Evolutionary conservation across 2,888 invertebrate genomes (phyloP).

Genomic region (Nasonovia ribisnigri): DNA sequence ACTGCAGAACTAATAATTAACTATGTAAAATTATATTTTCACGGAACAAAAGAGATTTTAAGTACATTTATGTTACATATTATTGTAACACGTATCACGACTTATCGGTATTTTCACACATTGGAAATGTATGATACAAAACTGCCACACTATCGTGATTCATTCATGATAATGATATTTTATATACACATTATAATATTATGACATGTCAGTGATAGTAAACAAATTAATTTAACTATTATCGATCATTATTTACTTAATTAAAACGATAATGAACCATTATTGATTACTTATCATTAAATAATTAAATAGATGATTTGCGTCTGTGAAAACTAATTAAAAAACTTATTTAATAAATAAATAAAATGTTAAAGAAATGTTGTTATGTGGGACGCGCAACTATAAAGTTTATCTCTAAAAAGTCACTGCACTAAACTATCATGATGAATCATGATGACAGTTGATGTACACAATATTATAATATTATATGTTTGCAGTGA

Average conservation of each 20-base stretch:
- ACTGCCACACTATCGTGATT: background rate
- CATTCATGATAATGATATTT: background rate
- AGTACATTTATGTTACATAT: background rate
- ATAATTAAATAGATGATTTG: background rate
- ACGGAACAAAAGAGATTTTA: background rate
- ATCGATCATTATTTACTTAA: background rate
- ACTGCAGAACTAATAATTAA: background rate
- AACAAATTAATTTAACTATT: background rate
- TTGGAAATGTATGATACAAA: background rate
- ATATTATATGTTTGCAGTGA: too few species aligned
- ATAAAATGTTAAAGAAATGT: too few species aligned
- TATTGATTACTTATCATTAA: background rate
- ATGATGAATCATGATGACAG: too few species aligned
- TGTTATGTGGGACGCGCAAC: background rate
- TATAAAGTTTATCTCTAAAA: too few species aligned
- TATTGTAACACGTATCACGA: background rate
- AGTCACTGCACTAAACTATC: too few species aligned
- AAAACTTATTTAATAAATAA: too few species aligned
- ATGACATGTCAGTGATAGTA: background rate
- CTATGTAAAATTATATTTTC: background rate
- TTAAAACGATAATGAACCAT: background rate
- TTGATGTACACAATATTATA: too few species aligned
- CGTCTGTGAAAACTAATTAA: background rate
- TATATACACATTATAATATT: background rate
- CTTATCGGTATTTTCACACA: background rate